Base-by-base conservation (phyloP, 2,888 invertebrate species). In the Nebria brevicollis region DNA sequence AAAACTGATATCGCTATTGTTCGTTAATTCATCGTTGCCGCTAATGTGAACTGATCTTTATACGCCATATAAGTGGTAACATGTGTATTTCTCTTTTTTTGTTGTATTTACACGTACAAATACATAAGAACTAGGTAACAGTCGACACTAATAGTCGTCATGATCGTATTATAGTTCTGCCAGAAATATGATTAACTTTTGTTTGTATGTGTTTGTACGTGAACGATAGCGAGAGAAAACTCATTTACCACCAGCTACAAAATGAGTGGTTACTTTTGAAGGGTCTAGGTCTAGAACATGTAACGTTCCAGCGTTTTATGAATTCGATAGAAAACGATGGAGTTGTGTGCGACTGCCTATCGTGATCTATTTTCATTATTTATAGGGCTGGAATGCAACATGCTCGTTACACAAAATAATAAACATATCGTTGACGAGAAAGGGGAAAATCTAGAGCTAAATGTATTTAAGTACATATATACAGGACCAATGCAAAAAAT, bases 391-490 rank as follows among this genome's bases (percentile, higher is more conserved):
- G 70, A 34, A 70, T 26, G 25, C 26, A 70, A 34, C 20, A 25
- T 70, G 70, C 11, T 54, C 54, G 54, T 54, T 54, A 26, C 70
- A 15, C 70, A 11, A 11, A 70, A 70, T 70, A 4, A 70, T 26
- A 34, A 20, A 26, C 26, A 70, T 26, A 70, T 76, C 76, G 54
- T 54, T 54, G 66, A 78, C 72, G 66, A 72, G 74, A 79, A 78
- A 77, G 66, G 79, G 77, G 79, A 73, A 79, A 66, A 54, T 79
- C 79, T 79, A 79, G 79, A 79, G 79, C 79, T 79, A 79, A 15
- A 74, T 79, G 68, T 70, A n/a, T 77, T 72, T 68, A 77, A 65
- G 72, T 77, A 77, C 77, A 65, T 79, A 79, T 79, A 74, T 79
- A 78, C 78, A 78, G 65, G 66, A 42, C 77, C 77, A 72, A 72